Percentiles rank a stretch among this genome's conserved stretches.
phyloP scores from a whole-genome alignment of 2,797 vertebrate species.

The Atherinosoma microstoma region DNA sequence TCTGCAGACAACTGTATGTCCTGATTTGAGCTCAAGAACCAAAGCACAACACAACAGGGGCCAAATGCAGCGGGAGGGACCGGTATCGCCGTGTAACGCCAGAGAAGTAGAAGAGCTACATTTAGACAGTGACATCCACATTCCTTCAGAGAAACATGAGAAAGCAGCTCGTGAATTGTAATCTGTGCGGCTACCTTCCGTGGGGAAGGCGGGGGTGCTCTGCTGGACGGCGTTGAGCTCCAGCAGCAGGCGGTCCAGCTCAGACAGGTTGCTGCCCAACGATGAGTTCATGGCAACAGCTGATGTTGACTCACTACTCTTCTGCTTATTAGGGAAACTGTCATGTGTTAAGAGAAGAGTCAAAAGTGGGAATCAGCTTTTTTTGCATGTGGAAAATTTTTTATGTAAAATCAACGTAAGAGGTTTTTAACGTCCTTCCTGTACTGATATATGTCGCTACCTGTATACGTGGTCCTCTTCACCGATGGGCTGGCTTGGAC shows the following conservation, averaged over 20 bases:
- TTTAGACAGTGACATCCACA: not conserved
- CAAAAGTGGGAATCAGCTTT: not conserved
- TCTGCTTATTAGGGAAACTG: conserved; percentile 97
- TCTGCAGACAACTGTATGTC: too few species aligned
- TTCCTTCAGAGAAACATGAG: conserved; percentile 10
- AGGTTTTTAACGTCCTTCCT: not conserved
- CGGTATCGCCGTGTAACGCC: not conserved
- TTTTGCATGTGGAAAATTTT: not conserved
- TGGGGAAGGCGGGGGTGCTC: conserved; percentile 83
- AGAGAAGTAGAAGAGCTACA: conserved; percentile 22
- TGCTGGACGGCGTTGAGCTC: conserved; percentile 97
- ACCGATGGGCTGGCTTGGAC: conserved; percentile 75
- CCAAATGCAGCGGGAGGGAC: conserved; percentile 1
- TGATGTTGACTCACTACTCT: conserved; percentile 86
- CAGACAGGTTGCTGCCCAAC: conserved; percentile 95
- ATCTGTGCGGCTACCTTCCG: conserved; percentile 82
- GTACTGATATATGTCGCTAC: conserved; percentile 62
- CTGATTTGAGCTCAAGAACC: too few species aligned
- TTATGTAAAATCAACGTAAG: not conserved
- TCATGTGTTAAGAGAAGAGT: conserved; percentile 18
- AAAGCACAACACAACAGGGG: not conserved
- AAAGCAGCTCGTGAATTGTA: conserved; percentile 3
- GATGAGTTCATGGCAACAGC: conserved; percentile 89
- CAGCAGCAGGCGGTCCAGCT: conserved; percentile 94
- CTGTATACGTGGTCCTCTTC: conserved; percentile 99